These are phyloP conservation scores for Potamilus streckersoni DNA, from an alignment of 1,140 invertebrate genomes.

Conservation along the genomic window DNA sequence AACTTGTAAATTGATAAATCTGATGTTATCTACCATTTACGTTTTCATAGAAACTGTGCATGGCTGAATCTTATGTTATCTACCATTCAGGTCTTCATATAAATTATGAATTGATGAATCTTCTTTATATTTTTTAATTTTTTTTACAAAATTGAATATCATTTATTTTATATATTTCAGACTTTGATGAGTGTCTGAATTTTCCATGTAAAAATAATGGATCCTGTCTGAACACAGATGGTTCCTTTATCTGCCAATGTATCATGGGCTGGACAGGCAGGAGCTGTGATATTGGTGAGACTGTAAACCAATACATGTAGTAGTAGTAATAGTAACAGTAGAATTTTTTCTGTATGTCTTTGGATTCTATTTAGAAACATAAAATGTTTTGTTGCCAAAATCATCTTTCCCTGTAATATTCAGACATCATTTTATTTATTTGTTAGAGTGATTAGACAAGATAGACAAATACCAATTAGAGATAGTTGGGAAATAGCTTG, in stretches of 20 bases:
- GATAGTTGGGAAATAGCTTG: too few relatives aligned
- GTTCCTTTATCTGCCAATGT: conserved; percentile 42
- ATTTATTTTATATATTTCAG: conserved; percentile 19
- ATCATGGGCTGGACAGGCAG: conserved; percentile 34
- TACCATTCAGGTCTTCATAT: neutral
- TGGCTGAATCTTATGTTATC: neutral
- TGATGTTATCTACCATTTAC: neutral
- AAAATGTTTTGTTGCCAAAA: too few relatives aligned
- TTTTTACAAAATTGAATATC: neutral
- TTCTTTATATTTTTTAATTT: too few relatives aligned
- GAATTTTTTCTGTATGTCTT: too few relatives aligned
- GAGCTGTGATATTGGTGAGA: conserved; percentile 34
- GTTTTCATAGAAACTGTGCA: neutral
- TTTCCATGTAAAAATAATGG: conserved; percentile 38
- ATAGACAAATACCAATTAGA: too few relatives aligned
- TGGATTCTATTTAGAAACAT: too few relatives aligned
- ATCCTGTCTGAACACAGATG: conserved; percentile 38
- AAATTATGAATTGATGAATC: neutral
- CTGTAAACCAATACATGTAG: neutral
- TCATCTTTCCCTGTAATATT: too few relatives aligned
- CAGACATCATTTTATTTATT: too few relatives aligned
- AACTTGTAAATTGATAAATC: neutral
- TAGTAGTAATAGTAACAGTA: too few relatives aligned
- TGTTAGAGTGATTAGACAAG: too few relatives aligned
- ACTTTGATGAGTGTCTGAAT: conserved; percentile 39